Conservation (phyloP, 2,797 vertebrate genomes). For the Mormyrus proboscirostris region DNA sequence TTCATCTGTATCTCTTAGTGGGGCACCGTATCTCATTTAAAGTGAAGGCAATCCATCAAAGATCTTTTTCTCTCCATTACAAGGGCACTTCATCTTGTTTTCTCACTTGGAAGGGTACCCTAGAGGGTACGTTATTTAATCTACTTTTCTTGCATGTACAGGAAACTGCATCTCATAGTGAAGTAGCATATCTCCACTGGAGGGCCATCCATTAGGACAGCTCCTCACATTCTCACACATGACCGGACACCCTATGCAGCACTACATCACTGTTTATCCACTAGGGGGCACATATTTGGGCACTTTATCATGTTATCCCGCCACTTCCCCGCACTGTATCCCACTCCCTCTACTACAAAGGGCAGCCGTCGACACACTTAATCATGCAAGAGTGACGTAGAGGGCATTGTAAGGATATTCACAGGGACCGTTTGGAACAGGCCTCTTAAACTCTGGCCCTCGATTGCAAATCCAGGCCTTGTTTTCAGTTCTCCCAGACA, state of each 20-base stretch:
- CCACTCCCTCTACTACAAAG: background rate
- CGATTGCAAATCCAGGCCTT: too few species aligned
- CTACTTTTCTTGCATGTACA: background rate
- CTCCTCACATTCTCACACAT: background rate
- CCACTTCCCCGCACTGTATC: background rate
- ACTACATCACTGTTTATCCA: background rate
- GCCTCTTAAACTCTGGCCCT: too few species aligned
- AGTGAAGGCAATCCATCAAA: background rate
- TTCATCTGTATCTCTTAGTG: background rate
- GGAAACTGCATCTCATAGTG: background rate
- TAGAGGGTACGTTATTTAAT: background rate
- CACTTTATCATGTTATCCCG: background rate
- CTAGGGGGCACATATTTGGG: background rate
- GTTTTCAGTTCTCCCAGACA: too few species aligned
- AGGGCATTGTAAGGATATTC: background rate
- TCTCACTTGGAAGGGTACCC: background rate
- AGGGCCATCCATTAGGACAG: background rate
- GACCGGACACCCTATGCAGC: background rate
- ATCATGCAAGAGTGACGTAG: background rate
- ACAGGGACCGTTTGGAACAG: background rate
- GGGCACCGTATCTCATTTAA: background rate
- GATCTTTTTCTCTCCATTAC: background rate
- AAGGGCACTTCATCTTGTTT: background rate
- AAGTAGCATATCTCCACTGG: background rate
- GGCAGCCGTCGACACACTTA: background rate